These are phyloP conservation scores for Kuschelorhynchus macadamiae DNA, from an alignment of 2,888 invertebrate genomes.

Conservation along the genomic window DNA sequence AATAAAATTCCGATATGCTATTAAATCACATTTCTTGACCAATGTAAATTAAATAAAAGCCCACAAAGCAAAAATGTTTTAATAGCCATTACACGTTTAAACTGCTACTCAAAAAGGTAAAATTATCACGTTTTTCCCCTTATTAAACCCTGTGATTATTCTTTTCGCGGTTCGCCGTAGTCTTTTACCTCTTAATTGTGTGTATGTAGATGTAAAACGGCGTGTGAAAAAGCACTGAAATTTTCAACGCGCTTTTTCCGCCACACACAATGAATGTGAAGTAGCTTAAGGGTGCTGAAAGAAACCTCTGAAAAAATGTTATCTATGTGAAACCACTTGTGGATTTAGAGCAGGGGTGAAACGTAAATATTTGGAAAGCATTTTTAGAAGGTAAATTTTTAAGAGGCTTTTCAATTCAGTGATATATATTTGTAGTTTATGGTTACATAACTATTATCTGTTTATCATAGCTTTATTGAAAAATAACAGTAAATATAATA, in stretches of 20 bases:
- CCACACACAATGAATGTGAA: conserved; percentile 57
- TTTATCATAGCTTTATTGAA: no score
- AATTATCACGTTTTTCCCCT: conserved; percentile 47
- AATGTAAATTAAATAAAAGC: conserved; percentile 11
- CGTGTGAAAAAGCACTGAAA: conserved; percentile 54
- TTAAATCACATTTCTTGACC: neutral
- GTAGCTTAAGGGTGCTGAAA: conserved; percentile 52
- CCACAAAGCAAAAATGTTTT: conserved; percentile 14
- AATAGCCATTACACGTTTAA: conserved; percentile 43
- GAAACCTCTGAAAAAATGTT: conserved; percentile 64
- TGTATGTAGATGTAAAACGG: conserved; percentile 48
- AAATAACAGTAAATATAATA: no score
- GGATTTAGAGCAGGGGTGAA: conserved; percentile 24
- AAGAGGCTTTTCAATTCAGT: no score
- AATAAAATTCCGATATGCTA: no score
- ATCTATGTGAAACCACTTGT: conserved; percentile 59
- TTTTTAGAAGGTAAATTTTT: no score
- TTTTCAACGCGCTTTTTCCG: conserved; percentile 52
- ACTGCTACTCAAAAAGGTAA: conserved; percentile 33
- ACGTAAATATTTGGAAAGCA: conserved; percentile 3
- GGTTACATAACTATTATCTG: no score
- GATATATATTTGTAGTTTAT: no score
- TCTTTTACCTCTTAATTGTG: conserved; percentile 49
- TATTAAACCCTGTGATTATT: conserved; percentile 45
- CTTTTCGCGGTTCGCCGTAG: conserved; percentile 43